These are phyloP conservation scores for Eristalis intricaria DNA, from an alignment of 2,888 invertebrate genomes.

Conservation along the genomic window DNA sequence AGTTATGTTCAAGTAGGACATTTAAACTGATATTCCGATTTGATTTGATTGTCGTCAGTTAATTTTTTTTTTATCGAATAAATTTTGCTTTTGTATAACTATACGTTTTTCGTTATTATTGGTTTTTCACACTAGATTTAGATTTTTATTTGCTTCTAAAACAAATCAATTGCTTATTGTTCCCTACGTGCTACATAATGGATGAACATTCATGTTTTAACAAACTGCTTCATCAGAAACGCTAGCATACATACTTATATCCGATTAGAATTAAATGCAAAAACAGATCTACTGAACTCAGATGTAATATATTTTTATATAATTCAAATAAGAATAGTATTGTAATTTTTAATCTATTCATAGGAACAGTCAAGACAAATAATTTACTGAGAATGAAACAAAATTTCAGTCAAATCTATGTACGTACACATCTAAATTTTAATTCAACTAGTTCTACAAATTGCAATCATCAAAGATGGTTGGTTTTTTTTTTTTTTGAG, in stretches of 20 bases:
- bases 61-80: constrained; percentile 24
- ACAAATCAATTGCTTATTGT: constrained; percentile 40
- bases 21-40: constrained; percentile 36
- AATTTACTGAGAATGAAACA: not conserved
- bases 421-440: not conserved
- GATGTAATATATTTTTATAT: not conserved
- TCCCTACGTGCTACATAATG: constrained; percentile 35
- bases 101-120: constrained; percentile 36
- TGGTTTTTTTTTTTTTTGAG: not conserved
- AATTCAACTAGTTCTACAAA: not conserved
- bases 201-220: constrained; percentile 16
- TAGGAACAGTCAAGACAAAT: not conserved
- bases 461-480: not conserved
- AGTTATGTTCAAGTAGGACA: constrained; percentile 20
- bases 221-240: constrained; percentile 13
- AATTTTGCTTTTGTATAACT: constrained; percentile 7
- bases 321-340: not conserved
- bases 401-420: not conserved
- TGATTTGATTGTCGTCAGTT: constrained; percentile 57
- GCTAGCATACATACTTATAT: not conserved
- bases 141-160: constrained; percentile 11
- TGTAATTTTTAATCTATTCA: not conserved
- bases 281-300: not conserved
- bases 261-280: not conserved
- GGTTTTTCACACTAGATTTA: not conserved